Conservation (phyloP, 2,888 invertebrate species). For the Caenorhabditis uteleia region DNA sequence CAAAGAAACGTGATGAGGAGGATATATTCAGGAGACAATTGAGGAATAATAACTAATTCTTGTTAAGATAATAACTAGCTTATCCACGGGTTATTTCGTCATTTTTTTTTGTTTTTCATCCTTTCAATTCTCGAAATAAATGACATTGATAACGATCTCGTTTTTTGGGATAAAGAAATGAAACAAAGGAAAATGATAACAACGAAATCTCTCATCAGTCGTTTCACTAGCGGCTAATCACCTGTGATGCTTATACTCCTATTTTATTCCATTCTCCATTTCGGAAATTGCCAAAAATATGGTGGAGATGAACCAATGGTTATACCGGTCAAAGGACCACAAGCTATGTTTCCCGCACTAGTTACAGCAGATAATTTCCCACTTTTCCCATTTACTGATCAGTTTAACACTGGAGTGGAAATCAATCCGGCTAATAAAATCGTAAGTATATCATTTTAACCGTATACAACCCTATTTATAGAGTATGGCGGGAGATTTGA, state of each 20-base stretch:
- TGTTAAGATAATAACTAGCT: neutral
- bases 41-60: no score
- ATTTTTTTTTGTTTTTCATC: neutral
- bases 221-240: neutral
- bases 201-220: neutral
- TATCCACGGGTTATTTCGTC: conserved; percentile 11
- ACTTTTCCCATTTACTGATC: conserved; percentile 64
- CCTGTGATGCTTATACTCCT: neutral
- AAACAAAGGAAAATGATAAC: conserved; percentile 1
- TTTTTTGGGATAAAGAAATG: conserved; percentile 2
- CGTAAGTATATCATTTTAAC: no score
- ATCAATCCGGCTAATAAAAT: conserved; percentile 64
- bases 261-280: neutral
- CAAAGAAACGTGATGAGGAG: conserved; percentile 23
- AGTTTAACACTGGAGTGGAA: conserved; percentile 62
- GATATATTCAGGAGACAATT: conserved; percentile 24
- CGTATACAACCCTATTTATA: conserved; percentile 12
- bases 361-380: conserved; percentile 66
- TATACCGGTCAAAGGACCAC: conserved; percentile 52
- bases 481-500: conserved; percentile 62
- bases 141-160: neutral
- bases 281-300: conserved; percentile 46
- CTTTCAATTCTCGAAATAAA: no score
- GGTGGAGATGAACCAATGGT: conserved; percentile 61
- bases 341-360: conserved; percentile 58